Evolutionary conservation across 2,888 invertebrate species (phyloP).

Genomic region (Psylliodes chrysocephalus): DNA sequence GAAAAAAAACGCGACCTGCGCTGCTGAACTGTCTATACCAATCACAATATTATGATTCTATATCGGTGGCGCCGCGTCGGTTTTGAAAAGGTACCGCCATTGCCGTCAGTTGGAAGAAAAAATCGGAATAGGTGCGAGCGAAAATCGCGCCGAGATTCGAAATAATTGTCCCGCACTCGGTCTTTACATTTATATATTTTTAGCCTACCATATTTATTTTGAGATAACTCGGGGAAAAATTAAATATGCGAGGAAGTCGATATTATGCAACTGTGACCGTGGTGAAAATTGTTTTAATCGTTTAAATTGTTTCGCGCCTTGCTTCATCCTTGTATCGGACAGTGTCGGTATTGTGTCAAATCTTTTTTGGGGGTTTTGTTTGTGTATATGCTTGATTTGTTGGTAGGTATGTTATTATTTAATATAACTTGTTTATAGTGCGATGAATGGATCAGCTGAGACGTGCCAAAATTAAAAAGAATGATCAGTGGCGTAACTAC

Average conservation of each 20-base stretch:
- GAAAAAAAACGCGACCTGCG: background rate
- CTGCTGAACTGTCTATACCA: background rate
- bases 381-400: background rate
- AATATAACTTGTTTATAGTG: no score
- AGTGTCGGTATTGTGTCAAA: background rate
- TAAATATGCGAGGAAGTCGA: constrained; percentile 37
- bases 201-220: constrained; percentile 36
- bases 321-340: background rate
- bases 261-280: constrained; percentile 36
- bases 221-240: constrained; percentile 31
- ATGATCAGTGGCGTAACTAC: no score
- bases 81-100: constrained; percentile 4
- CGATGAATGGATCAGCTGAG: no score
- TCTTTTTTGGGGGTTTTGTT: background rate
- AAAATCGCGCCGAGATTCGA: background rate
- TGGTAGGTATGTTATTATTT: no score
- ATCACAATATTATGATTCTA: background rate
- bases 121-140: background rate
- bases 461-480: no score
- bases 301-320: background rate
- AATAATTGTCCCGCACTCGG: background rate
- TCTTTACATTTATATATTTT: constrained; percentile 37
- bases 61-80: background rate
- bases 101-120: background rate
- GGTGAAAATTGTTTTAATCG: background rate